Evolutionary conservation across 2,888 invertebrate species (phyloP), one percentile per base, ranked within the genome.

Genomic region (Parnassius orleans): DNA sequence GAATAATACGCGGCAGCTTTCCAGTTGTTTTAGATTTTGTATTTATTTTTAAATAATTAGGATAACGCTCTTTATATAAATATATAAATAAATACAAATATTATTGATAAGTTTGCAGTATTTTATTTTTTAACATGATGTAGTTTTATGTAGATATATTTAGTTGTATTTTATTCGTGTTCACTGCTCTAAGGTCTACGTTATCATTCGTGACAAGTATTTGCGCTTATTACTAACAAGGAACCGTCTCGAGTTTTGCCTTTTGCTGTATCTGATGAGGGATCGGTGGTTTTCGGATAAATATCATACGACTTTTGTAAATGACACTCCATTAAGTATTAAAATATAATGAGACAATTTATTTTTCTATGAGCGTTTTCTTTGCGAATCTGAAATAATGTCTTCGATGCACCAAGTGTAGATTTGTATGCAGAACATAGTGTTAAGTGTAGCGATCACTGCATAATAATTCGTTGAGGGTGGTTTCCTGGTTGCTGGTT

Each of bases 281-380:
- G 42, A 14, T 33, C 53, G 46, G 47, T 47, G 33, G 41, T 42
- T 48, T 24, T 12, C 12, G 43, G 14, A 43, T n/a, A 41, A 33
- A 12, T 19, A 43, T 53, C 3, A 15, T 44, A 43, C 43, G 56
- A 53, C 66, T 61, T 58, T 64, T 59, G 63, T 63, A 67, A 69
- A 55, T 15, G 65, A 79, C 80, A 82, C 82, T 85, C 81, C 84
- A 76, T 68, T 77, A 81, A 81, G 80, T 84, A 82, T 81, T 82
- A 78, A 69, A 41, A 53, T 67, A 70, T 77, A 75, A 76, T 72
- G 70, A 73, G 76, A 78, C 75, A 67, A 75, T 82, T 87, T 88
- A 87, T 88, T 89, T 87, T 89, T 87, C 77, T 89, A 87, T 69
- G 66, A 69, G 74, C 70, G 75, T 83, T 84, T 81, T 78, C 68